Evolutionary conservation across 2,888 invertebrate genomes (phyloP).

Genomic region (Patella ulyssiponensis): DNA sequence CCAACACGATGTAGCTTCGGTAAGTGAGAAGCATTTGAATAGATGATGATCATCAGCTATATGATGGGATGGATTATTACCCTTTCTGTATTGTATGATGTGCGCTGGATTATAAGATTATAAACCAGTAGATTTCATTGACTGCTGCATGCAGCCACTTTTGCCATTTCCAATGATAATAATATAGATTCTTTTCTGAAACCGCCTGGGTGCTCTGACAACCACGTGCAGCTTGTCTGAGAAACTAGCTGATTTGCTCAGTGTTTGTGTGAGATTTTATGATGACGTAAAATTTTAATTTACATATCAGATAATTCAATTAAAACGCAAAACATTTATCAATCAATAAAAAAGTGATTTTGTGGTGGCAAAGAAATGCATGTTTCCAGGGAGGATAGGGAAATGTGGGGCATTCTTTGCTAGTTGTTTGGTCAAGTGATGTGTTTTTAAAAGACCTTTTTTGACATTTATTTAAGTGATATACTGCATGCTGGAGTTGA

Average conservation of each 20-base stretch:
- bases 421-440: too few relatives aligned
- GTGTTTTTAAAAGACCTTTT: too few relatives aligned
- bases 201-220: too few relatives aligned
- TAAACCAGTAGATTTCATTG: neutral
- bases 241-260: neutral
- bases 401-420: too few relatives aligned
- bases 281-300: too few relatives aligned
- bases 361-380: too few relatives aligned
- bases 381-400: too few relatives aligned
- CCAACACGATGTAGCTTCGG: slow-evolving; percentile 51
- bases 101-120: slow-evolving; percentile 17
- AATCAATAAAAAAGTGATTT: too few relatives aligned
- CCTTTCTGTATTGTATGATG: slow-evolving; percentile 22
- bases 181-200: too few relatives aligned
- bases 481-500: slow-evolving; percentile 8
- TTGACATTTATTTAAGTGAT: neutral
- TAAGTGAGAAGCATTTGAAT: slow-evolving; percentile 48
- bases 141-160: slow-evolving; percentile 28
- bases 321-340: too few relatives aligned
- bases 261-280: slow-evolving; percentile 5
- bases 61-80: slow-evolving; percentile 1
- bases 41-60: slow-evolving; percentile 33
- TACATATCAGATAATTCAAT: too few relatives aligned
- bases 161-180: neutral
- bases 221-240: too few relatives aligned